These are phyloP conservation scores for Chloroceryle aenea DNA, from an alignment of 2,113 vertebrate genomes.

Conservation along the genomic window DNA sequence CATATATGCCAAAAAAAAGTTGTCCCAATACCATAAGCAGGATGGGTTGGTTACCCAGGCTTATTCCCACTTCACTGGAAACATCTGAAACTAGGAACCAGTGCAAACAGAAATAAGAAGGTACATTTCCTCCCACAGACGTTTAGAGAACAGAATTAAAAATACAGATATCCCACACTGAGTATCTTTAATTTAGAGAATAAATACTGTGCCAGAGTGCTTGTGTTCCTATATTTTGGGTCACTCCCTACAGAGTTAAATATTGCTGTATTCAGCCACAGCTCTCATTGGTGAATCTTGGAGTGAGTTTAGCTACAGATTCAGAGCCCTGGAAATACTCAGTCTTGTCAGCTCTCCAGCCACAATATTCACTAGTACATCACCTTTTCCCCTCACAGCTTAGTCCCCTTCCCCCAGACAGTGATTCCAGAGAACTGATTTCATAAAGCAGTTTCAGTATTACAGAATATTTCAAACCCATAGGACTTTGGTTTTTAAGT, in stretches of 20 bases:
- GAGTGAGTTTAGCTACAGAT: not conserved
- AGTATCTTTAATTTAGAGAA: not conserved
- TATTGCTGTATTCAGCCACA: not conserved
- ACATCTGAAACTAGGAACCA: not conserved
- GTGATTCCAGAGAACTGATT: not conserved
- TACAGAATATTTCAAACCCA: not conserved
- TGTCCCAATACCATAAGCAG: not conserved
- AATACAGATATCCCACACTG: not conserved
- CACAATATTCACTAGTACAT: not conserved
- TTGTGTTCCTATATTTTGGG: not conserved
- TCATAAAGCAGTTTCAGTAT: not conserved
- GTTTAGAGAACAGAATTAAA: not conserved
- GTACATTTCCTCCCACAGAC: not conserved
- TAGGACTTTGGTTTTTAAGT: not conserved
- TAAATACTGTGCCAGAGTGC: not conserved
- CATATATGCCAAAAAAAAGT: not conserved
- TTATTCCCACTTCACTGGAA: not conserved
- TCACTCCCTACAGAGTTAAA: not conserved
- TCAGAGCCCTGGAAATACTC: not conserved
- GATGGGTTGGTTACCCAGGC: not conserved
- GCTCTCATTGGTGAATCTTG: not conserved
- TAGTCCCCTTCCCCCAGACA: not conserved
- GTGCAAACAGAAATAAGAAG: not conserved
- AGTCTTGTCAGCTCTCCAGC: not conserved
- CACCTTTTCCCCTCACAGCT: not conserved